phyloP scores from a whole-genome alignment of 2,888 invertebrate species.

The Volucella zonaria region DNA sequence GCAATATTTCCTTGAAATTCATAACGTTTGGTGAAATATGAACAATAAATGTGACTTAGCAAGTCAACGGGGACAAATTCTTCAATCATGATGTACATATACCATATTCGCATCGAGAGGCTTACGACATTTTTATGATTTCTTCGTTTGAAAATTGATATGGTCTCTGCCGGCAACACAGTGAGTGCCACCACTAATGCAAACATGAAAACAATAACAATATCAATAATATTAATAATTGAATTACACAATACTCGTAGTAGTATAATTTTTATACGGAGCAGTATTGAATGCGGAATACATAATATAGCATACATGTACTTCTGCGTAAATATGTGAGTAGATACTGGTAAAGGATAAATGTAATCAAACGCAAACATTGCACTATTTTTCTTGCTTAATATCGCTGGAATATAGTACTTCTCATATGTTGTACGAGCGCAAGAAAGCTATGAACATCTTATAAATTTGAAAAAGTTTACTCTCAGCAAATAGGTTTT shows the following conservation, averaged over 20 bases:
- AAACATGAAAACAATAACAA: slow-evolving; percentile 70
- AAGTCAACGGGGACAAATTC: slow-evolving; percentile 30
- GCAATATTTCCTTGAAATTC: slow-evolving; percentile 52
- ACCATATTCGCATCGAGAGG: slow-evolving; percentile 69
- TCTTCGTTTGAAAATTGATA: slow-evolving; percentile 71
- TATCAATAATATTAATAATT: slow-evolving; percentile 75
- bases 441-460: no score
- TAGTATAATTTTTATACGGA: not conserved
- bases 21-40: slow-evolving; percentile 61
- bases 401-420: no score
- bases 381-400: no score
- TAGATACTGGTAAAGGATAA: no score
- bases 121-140: slow-evolving; percentile 76
- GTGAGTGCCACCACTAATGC: slow-evolving; percentile 1
- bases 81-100: slow-evolving; percentile 27
- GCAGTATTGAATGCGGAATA: slow-evolving; percentile 7
- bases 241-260: slow-evolving; percentile 62
- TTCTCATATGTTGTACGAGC: no score
- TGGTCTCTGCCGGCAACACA: slow-evolving; percentile 44
- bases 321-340: no score
- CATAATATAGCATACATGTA: not conserved
- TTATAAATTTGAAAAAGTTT: no score
- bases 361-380: no score
- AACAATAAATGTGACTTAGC: slow-evolving; percentile 57
- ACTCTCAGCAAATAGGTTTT: no score